Evolutionary conservation across 2,888 invertebrate genomes (phyloP).

Genomic region (Lasius platythorax): DNA sequence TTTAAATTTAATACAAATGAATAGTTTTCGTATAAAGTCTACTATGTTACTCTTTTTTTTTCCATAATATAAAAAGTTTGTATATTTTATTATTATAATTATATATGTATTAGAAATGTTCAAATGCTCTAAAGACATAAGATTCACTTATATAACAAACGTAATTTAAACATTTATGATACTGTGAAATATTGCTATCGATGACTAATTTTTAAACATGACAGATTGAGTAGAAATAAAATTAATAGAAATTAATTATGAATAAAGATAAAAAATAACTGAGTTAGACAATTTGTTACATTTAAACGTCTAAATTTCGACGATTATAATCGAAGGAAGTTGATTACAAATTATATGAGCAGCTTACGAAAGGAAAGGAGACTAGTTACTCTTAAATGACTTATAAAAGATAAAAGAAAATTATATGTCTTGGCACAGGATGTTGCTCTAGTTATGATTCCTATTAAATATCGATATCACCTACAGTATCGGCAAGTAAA

Average conservation of each 20-base stretch:
- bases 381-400: not conserved
- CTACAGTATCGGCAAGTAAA: constrained; percentile 9
- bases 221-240: not conserved
- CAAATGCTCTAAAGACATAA: not conserved
- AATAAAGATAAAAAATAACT: not conserved
- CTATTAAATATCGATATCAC: constrained; percentile 15
- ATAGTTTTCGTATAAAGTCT: not conserved
- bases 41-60: not conserved
- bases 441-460: not conserved
- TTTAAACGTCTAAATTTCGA: not conserved
- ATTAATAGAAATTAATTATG: not conserved
- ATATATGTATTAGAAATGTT: not conserved
- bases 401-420: not conserved
- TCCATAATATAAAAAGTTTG: not conserved
- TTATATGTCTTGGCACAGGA: not conserved
- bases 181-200: not conserved
- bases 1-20: not conserved
- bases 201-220: not conserved
- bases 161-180: not conserved
- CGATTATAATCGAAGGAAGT: not conserved
- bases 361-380: not conserved
- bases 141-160: not conserved
- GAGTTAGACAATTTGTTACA: not conserved
- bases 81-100: not conserved
- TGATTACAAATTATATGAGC: not conserved